Conservation (phyloP, 2,888 invertebrate species). For the Helleia helle region DNA sequence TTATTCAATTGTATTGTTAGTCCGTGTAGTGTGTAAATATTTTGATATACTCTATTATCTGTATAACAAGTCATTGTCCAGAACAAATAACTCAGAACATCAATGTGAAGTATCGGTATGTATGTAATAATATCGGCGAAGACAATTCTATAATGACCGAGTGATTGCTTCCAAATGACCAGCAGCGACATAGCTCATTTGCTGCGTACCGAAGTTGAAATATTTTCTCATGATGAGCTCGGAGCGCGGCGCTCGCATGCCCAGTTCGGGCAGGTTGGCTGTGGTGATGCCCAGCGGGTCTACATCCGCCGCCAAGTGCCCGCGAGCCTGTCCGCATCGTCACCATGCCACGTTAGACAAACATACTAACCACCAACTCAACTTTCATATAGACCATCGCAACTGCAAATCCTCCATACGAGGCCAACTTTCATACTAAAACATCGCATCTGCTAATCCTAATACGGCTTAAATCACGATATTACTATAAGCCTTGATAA, state of each 20-base stretch:
- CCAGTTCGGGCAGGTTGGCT: conserved; percentile 75
- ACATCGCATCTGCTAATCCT: no score
- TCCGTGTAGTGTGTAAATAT: no score
- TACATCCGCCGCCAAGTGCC: conserved; percentile 93
- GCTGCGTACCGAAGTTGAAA: conserved; percentile 70
- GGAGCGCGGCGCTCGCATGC: conserved; percentile 65
- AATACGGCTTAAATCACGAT: no score
- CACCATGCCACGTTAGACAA: conserved; percentile 48
- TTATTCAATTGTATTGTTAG: background rate
- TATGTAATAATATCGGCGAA: conserved; percentile 47
- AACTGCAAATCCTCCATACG: no score
- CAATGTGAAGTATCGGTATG: conserved; percentile 26
- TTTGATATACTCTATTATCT: no score
- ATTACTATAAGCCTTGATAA: conserved; percentile 19
- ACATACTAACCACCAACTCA: no score
- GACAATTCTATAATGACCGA: conserved; percentile 29
- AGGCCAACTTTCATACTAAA: no score
- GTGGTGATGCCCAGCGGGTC: conserved; percentile 95
- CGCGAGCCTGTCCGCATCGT: conserved; percentile 83
- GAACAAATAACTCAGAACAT: conserved; percentile 4
- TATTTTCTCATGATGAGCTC: conserved; percentile 75
- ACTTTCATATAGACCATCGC: no score
- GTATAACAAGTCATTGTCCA: background rate
- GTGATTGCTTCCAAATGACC: conserved; percentile 41
- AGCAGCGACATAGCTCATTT: conserved; percentile 29